Base-by-base conservation (phyloP, 1,140 invertebrate species). In the Lutraria rhynchaena region DNA sequence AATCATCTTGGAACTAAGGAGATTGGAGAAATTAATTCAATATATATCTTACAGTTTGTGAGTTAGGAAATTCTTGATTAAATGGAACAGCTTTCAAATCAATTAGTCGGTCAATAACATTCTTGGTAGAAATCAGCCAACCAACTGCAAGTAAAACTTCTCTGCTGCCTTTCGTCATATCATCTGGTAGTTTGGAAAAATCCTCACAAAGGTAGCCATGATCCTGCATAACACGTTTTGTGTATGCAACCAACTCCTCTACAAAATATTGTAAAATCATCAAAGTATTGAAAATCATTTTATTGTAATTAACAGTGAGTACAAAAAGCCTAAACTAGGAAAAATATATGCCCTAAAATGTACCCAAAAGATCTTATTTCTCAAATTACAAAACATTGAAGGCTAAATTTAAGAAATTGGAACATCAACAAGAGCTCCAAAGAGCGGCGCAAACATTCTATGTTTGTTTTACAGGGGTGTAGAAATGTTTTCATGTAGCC, bases 81-180 rank as follows among this genome's bases (percentile, higher is more conserved):
- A 90, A 37, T 13, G 84, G 83, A 15, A 87, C 84, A 9, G 82
- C 41, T 61, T 86, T 84, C 1, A 83, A 67, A 27, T 88, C 83
- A 83, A 89, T 85, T 49, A 89, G 85, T 55, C 83, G 84, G 24
- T 87, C 86, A 53, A 90, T 65, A 0, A 90, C 49, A 60, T 80
- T 73, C 29, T 87, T 82, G 77, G 86, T 84, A 69, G 84, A 89
- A 41, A 90, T 22, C 13, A 90, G 74, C 89, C 89, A 90, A 13
- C 85, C 89, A 67, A 90, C 82, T 9, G 86, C 89, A 65, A 90
- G 73, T 53, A 90, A 67, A 13, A 90, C 63, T 29, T 90, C 89
- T n/a, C 89, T 80, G 57, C 88, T 89, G 2, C 89, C 89, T 19
- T 24, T 44, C 13, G 35, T 81, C 83, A 87, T 87, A 82, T 88